Evolutionary conservation across 2,113 vertebrate genomes (phyloP), one percentile per base, ranked within the genome.

Genomic region (Lipophrys pholis): DNA sequence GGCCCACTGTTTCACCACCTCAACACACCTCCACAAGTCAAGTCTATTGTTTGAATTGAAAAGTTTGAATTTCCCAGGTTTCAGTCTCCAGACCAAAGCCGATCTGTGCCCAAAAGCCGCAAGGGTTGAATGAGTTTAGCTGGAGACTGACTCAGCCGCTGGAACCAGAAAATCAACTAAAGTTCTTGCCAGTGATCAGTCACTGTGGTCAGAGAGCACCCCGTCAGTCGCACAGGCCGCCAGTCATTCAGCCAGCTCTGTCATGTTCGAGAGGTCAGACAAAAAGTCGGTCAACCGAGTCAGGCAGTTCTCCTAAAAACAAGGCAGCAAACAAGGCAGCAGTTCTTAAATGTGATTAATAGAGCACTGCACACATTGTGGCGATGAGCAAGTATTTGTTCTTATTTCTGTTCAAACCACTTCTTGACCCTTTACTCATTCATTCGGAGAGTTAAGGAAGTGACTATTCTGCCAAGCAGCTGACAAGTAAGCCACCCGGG

Each of bases 51-150:
- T 84, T 55, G 57, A 46, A 71, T 64, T 70, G 62, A 84, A 82
- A 74, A 74, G 63, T 78, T 66, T 56, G 58, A 64, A 84, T 78
- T 81, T 56, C 56, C 46, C 71, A 77, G 36, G 66, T 70, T 73
- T 8, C 61, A 46, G 38, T 57, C 56, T 55, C 50, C 41, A 40
- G n/a, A 17, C 42, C n/a, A 45, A 62, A 67, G 62, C 55, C 67
- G 8, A 16, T 52, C 14, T 17, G 59, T 65, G 53, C 71, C 66
- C 57, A 16, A 62, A 69, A 30, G n/a, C 68, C 30, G 60, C 8
- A 50, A 65, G 79, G 77, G 85, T 72, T 85, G 81, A 90, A 76
- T 51, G 80, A 61, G 80, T 91, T 89, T 78, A 76, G 74, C 42
- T 69, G 68, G 64, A 81, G 61, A 61, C 74, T 69, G 84, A 90